A percentile compares a stretch with the other conserved stretches of the same genome.
These are phyloP conservation scores for Ptyas mucosa DNA, from an alignment of 2,113 vertebrate genomes.

Conservation along the genomic window DNA sequence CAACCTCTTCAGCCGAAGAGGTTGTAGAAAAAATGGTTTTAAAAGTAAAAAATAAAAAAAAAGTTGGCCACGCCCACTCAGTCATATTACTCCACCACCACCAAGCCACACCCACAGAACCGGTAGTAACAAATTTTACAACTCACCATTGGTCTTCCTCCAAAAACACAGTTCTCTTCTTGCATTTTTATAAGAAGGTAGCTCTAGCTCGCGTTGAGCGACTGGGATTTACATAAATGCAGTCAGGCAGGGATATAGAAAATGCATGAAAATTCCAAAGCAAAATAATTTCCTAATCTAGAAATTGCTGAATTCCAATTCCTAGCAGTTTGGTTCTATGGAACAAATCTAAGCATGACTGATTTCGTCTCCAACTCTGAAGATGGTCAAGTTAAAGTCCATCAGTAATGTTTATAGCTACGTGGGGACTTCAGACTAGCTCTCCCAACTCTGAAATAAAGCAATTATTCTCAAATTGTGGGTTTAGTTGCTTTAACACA, in stretches of 20 bases:
- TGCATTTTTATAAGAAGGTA: neutral
- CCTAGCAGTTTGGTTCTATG: neutral
- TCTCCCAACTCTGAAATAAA: neutral
- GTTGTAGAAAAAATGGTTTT: too few relatives aligned
- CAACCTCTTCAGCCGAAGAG: too few relatives aligned
- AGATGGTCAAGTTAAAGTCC: neutral
- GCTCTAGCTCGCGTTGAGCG: neutral
- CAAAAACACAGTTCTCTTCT: neutral
- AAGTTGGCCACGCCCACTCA: too few relatives aligned
- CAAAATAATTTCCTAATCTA: neutral
- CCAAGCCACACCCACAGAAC: too few relatives aligned
- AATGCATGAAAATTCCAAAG: neutral
- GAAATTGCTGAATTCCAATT: neutral
- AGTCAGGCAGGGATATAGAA: neutral
- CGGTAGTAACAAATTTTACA: too few relatives aligned
- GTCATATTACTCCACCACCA: too few relatives aligned
- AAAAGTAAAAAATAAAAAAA: too few relatives aligned
- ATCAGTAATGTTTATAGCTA: neutral
- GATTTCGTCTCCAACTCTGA: neutral
- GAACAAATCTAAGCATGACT: neutral
- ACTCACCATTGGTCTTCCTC: neutral
- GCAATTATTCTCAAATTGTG: neutral
- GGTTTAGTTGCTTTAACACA: neutral
- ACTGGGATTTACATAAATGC: neutral
- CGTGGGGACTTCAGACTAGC: neutral